Base-by-base conservation (phyloP, 2,888 invertebrate genomes). In the Listrodromus nycthemerus region DNA sequence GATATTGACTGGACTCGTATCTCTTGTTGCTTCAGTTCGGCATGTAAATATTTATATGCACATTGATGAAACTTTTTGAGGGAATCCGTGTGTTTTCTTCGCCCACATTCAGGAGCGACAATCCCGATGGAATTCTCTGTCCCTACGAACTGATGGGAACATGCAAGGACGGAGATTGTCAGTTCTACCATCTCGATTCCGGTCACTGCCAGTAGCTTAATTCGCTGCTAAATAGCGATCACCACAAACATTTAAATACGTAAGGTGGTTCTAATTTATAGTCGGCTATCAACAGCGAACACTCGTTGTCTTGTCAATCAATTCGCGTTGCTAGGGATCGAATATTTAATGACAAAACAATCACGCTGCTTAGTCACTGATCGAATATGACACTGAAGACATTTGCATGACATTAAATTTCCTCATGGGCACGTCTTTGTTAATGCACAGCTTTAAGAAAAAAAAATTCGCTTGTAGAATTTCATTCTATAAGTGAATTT, bases 121-220 rank as follows among this genome's bases (percentile, higher is more conserved):
- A 91, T 84, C 90, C 90, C 45, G 88, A 92, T 86, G 92, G 93
- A 85, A 89, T 93, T 79, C 91, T 93, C 67, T 93, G 93, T 83
- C 93, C 93, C 3, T 93, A 89, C 85, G 92, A 93, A 85, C 88
- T 93, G 80, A 92, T 90, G 91, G 93, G 93, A 80, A 93, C 92
- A 78, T 93, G 93, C 89, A 92, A 89, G 80, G 93, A 93, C 82
- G 91, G 88, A 78, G 92, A 91, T 80, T 93, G 93, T 87, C 90
- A 88, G 85, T 93, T 88, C 86, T 84, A 92, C 86, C 93, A 93
- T 88, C 91, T 92, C 55, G 82, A 86, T 82, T 81, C 84, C 30
- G 81, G 87, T 86, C 91, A 90, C 83, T 89, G 87, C 88, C 88
- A 88, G 88, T 91, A 91, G 90, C 82, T 84, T 84, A 86, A 89